Evolutionary conservation across 2,888 invertebrate species (phyloP), one percentile per base, ranked within the genome.

Genomic region (Volucella bombylans): DNA sequence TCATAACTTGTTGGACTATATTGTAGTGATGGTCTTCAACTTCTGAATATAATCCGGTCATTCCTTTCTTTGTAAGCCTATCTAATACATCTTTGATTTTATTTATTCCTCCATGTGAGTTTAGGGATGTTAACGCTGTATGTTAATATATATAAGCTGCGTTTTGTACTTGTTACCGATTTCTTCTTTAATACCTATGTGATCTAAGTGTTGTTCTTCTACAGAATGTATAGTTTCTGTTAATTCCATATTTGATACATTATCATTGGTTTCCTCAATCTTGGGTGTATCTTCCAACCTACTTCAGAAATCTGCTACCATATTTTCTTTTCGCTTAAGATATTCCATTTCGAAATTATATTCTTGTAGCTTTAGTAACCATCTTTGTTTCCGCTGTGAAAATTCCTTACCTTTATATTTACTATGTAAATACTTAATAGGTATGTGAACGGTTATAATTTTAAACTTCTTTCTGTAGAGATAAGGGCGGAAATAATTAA

Each of bases 71-170:
- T 18, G 1, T 1, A 18, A 18, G 1, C 1, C 18, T 18, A 18
- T 1, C 18, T 18, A 18, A 18, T 18, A 18, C 18, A 1, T 18
- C 18, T 18, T 18, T 18, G 18, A 18, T 18, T 18, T 18, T 18
- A 18, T 18, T 1, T 18, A 18, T 39, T 41, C 79, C 79, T 59
- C 62, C 18, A 18, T 1, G 18, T 18, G 18, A 1, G 18, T 18
- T 1, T 1, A 18, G 18, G 18, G 18, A 18, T 18, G 14, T 8
- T 47, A 14, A 62, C 49, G 68, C 38, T 83, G 39, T 87, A 78
- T 3, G 80, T 80, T 72, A 87, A 49, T 38, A 82, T 86, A 49
- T 38, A 82, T 86, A n/a, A 86, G 61, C 65, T 86, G 83, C 9
- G 78, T 81, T 71, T 62, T 83, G 52, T 78, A 86, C 57, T 80